Conservation (phyloP, 1,140 invertebrate species). For the Brachionus manjavacas region DNA sequence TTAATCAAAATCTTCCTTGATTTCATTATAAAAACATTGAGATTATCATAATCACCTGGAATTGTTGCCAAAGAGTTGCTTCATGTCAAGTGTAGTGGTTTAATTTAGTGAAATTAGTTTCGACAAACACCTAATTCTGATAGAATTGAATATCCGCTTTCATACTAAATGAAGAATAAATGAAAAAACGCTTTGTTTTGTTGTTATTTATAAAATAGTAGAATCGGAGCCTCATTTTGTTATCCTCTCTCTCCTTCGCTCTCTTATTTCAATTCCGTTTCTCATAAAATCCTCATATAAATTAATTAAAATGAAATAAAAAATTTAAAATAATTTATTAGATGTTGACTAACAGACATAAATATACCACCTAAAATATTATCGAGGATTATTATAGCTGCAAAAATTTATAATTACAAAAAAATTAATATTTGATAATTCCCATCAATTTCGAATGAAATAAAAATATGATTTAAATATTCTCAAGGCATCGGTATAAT, state of each 20-base stretch:
- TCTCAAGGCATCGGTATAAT: neutral
- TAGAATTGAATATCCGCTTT: neutral
- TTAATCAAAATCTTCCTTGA: neutral
- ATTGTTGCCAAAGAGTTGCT: neutral
- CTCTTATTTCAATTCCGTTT: neutral
- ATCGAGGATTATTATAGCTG: neutral
- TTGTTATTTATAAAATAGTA: neutral
- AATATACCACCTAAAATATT: neutral
- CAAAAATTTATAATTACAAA: neutral
- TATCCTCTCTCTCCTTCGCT: neutral
- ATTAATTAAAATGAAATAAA: neutral
- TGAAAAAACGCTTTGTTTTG: neutral
- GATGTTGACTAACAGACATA: neutral
- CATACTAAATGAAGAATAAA: neutral
- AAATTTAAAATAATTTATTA: slow-evolving; percentile 7
- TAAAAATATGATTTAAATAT: neutral
- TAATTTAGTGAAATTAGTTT: neutral
- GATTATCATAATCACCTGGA: too few relatives aligned
- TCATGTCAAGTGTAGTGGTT: neutral
- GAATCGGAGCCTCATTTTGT: neutral
- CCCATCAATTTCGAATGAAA: neutral
- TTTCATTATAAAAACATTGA: neutral
- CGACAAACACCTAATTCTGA: neutral
- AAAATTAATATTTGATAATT: neutral
- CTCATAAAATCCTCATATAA: neutral